These are phyloP conservation scores for Epiperipatus broadwayi DNA, from an alignment of 2,888 invertebrate species.

Conservation along the genomic window DNA sequence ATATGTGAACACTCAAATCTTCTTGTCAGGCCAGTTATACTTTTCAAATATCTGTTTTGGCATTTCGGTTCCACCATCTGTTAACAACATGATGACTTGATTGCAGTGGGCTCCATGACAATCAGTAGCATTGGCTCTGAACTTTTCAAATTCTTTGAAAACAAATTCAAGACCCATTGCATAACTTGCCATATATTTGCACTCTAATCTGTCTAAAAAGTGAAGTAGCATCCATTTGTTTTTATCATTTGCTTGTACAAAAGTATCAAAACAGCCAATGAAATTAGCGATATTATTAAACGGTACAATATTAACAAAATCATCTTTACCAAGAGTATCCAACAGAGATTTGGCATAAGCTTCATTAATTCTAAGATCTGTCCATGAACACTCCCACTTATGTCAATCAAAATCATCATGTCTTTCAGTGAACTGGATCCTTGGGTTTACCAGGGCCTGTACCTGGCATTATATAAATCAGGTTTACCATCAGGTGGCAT, in stretches of 20 bases:
- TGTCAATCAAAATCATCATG: conserved; percentile 34
- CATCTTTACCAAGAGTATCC: conserved; percentile 34
- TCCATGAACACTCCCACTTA: conserved; percentile 34
- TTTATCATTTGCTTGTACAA: conserved; percentile 32
- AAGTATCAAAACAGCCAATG: conserved; percentile 27
- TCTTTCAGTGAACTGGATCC: conserved; percentile 34
- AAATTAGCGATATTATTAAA: conserved; percentile 26
- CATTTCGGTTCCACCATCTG: conserved; percentile 37
- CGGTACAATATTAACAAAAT: conserved; percentile 33
- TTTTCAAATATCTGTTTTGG: conserved; percentile 31
- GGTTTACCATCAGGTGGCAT: no score
- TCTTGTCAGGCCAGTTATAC: conserved; percentile 22
- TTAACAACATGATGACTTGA: conserved; percentile 35
- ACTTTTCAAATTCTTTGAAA: conserved; percentile 30
- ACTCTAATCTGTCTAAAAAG: no score
- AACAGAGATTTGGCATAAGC: conserved; percentile 31
- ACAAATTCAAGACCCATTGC: conserved; percentile 30
- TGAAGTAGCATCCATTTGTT: no score
- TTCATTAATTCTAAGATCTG: conserved; percentile 34
- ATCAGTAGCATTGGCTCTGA: conserved; percentile 18
- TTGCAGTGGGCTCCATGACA: conserved; percentile 32
- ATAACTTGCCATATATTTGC: conserved; percentile 31
- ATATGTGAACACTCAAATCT: conserved; percentile 33
- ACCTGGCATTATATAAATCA: conserved; percentile 32
- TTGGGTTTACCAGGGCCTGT: conserved; percentile 31